Conservation (phyloP, 2,888 invertebrate genomes). For the Abrostola tripartita region DNA sequence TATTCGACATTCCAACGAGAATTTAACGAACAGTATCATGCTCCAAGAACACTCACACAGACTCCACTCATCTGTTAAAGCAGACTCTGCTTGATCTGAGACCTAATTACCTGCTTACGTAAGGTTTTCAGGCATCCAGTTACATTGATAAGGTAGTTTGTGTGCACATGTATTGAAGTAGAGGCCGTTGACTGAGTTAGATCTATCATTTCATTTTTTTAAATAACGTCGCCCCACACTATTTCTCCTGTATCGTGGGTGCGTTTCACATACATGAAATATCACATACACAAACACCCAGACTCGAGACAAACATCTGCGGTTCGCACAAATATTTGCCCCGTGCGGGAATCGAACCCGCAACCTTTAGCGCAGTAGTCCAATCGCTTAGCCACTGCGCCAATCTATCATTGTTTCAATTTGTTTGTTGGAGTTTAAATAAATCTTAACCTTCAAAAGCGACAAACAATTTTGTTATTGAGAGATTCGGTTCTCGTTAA, state of each 20-base stretch:
- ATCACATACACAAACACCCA: too few species aligned
- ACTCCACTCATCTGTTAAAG: conserved; percentile 45
- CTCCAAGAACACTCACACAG: conserved; percentile 27
- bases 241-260: too few species aligned
- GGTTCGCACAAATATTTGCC: too few species aligned
- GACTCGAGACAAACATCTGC: too few species aligned
- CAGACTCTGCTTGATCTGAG: conserved; percentile 26
- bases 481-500: too few species aligned
- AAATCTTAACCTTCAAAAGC: conserved; percentile 20
- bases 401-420: too few species aligned
- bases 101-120: conserved; percentile 25
- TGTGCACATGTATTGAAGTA: background rate
- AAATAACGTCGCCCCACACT: too few species aligned
- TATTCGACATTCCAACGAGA: conserved; percentile 9
- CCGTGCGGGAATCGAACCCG: too few species aligned
- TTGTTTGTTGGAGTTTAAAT: background rate
- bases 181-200: background rate
- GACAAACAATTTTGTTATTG: conserved; percentile 29
- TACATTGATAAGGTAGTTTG: conserved; percentile 10
- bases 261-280: too few species aligned
- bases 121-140: conserved; percentile 14
- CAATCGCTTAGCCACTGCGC: too few species aligned
- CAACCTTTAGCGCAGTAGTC: too few species aligned
- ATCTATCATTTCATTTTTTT: too few species aligned
- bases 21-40: conserved; percentile 8